Evolutionary conservation across 1,140 invertebrate species (phyloP).

Genomic region (Popillia japonica): DNA sequence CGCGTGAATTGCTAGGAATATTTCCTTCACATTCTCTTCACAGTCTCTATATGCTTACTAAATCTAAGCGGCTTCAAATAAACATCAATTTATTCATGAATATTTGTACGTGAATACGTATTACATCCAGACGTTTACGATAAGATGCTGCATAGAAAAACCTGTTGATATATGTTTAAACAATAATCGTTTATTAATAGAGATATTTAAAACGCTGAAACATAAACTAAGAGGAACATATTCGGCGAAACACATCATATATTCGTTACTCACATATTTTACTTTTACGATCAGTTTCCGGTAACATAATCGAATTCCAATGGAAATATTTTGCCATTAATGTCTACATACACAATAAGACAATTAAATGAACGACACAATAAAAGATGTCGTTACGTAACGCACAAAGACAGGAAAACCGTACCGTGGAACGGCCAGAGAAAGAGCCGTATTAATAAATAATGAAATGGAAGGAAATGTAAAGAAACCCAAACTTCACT

Average conservation of each 20-base stretch:
- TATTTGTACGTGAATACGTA: background rate
- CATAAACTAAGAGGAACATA: background rate
- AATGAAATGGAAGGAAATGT: conserved; percentile 18
- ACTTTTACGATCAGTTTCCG: conserved; percentile 15
- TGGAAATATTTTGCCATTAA: conserved; percentile 31
- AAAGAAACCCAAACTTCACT: background rate
- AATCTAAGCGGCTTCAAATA: too few species aligned
- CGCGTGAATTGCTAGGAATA: too few species aligned
- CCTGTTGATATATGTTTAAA: background rate
- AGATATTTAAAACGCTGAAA: background rate
- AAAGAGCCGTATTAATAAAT: conserved; percentile 24
- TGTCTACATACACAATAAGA: conserved; percentile 25
- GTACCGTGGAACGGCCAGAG: background rate
- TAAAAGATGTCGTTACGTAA: conserved; percentile 14
- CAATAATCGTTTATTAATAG: background rate
- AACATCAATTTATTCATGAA: too few species aligned
- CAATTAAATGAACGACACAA: conserved; percentile 23
- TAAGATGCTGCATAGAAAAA: background rate
- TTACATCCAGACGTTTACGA: background rate
- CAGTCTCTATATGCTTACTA: too few species aligned
- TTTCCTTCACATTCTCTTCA: too few species aligned
- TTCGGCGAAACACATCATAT: background rate
- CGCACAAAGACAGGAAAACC: conserved; percentile 17
- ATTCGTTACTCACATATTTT: background rate
- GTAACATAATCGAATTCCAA: conserved; percentile 23